A percentile compares a stretch with the other conserved stretches of the same genome.
Conservation (phyloP, 2,888 invertebrate species). For the Hirtodrosophila confusa region DNA sequence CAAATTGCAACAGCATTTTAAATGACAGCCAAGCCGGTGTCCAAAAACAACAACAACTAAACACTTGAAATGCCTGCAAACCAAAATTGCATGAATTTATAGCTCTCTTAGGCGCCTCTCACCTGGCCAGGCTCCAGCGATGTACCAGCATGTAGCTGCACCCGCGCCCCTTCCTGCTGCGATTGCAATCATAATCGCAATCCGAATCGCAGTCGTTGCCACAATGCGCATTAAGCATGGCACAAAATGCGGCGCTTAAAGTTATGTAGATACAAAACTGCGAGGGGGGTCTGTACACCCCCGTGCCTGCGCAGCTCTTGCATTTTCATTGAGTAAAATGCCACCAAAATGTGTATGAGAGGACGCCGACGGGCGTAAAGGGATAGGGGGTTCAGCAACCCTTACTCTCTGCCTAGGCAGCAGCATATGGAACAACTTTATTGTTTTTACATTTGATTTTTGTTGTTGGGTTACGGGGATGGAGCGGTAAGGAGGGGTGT, state of each 20-base stretch:
- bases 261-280: conserved; percentile 63
- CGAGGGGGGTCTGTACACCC: not conserved
- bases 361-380: conserved; percentile 1
- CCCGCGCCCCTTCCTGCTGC: not conserved
- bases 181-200: conserved; percentile 38
- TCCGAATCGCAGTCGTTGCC: conserved; percentile 27
- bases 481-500: conserved; percentile 1
- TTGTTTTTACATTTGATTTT: conserved; percentile 75
- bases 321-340: conserved; percentile 78
- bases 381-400: conserved; percentile 24
- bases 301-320: conserved; percentile 13
- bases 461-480: conserved; percentile 3
- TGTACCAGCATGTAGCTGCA: too few relatives aligned
- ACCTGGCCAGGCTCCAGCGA: not conserved
- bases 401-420: conserved; percentile 18
- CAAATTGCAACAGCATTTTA: conserved; percentile 73
- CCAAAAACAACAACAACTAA: conserved; percentile 12
- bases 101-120: conserved; percentile 6
- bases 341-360: conserved; percentile 37
- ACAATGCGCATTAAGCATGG: conserved; percentile 50
- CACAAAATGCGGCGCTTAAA: conserved; percentile 50
- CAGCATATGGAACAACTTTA: conserved; percentile 73
- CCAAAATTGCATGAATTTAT: conserved; percentile 39
- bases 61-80: conserved; percentile 35
- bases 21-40: conserved; percentile 48